phyloP scores from a whole-genome alignment of 2,113 vertebrate genomes.

The Myrmophylax atrothorax region DNA sequence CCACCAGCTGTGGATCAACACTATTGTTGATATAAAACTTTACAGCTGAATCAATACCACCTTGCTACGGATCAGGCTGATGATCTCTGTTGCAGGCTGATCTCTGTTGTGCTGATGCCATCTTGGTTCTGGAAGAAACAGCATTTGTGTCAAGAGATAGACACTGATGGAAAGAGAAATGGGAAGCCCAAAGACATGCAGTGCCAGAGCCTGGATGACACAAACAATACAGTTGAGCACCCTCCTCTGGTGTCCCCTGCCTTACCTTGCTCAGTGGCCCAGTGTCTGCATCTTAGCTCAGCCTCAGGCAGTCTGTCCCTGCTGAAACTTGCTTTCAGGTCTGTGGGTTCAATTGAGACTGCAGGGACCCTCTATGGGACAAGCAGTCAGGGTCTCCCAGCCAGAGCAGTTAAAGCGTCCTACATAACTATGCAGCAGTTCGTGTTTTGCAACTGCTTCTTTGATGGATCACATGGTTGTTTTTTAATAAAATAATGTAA shows the following conservation, averaged over 20 bases:
- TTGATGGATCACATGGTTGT: background rate
- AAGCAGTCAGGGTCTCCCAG: background rate
- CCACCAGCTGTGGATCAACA: too few relatives aligned
- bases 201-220: background rate
- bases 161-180: background rate
- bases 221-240: background rate
- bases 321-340: background rate
- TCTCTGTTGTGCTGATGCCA: background rate
- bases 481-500: background rate
- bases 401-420: fast-evolving
- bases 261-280: background rate
- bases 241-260: fast-evolving
- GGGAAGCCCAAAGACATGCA: background rate
- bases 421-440: fast-evolving
- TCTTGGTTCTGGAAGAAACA: background rate
- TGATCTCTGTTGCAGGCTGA: background rate
- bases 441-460: background rate
- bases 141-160: background rate
- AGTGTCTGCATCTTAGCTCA: background rate
- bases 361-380: fast-evolving
- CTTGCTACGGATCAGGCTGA: background rate
- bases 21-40: background rate
- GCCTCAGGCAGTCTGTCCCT: background rate
- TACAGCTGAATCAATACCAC: background rate
- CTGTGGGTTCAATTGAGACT: fast-evolving